Evolutionary conservation across 2,888 invertebrate species (phyloP).

Genomic region (Coenonympha arcania): DNA sequence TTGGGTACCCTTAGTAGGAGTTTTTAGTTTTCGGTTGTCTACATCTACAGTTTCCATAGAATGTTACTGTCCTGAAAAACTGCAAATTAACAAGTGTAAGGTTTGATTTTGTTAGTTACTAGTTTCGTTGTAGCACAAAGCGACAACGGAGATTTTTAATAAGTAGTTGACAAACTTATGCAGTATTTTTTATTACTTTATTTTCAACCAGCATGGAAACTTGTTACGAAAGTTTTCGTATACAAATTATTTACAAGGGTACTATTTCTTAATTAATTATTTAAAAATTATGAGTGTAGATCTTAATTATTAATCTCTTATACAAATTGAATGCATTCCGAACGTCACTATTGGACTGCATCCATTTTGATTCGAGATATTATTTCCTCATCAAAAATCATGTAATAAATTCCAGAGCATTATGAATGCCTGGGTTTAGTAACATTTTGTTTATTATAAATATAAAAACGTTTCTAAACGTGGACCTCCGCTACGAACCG

Average conservation of each 20-base stretch:
- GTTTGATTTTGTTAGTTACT: too few relatives aligned
- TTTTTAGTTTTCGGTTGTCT: too few relatives aligned
- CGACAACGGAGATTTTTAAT: too few relatives aligned
- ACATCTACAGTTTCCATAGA: too few relatives aligned
- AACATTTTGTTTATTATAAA: conserved; percentile 42
- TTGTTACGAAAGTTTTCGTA: too few relatives aligned
- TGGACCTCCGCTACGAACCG: conserved; percentile 39
- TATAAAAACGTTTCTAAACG: conserved; percentile 45
- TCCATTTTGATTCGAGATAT: conserved; percentile 46
- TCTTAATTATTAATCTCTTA: conserved; percentile 32
- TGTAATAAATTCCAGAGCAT: conserved; percentile 48
- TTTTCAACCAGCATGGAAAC: too few relatives aligned
- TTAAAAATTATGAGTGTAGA: conserved; percentile 31
- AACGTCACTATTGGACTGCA: conserved; percentile 37
- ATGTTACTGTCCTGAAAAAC: too few relatives aligned
- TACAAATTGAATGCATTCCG: conserved; percentile 54
- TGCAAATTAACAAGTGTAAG: too few relatives aligned
- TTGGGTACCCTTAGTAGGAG: background rate
- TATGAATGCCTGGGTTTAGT: conserved; percentile 56
- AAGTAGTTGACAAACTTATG: too few relatives aligned
- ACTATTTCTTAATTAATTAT: conserved; percentile 43
- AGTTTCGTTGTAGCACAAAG: too few relatives aligned
- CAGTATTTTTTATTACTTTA: too few relatives aligned
- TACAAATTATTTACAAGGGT: too few relatives aligned
- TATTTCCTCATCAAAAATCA: conserved; percentile 32